Evolutionary conservation across 2,888 invertebrate genomes (phyloP), one percentile per base, ranked within the genome.

Genomic region (Hybos culiciformis): DNA sequence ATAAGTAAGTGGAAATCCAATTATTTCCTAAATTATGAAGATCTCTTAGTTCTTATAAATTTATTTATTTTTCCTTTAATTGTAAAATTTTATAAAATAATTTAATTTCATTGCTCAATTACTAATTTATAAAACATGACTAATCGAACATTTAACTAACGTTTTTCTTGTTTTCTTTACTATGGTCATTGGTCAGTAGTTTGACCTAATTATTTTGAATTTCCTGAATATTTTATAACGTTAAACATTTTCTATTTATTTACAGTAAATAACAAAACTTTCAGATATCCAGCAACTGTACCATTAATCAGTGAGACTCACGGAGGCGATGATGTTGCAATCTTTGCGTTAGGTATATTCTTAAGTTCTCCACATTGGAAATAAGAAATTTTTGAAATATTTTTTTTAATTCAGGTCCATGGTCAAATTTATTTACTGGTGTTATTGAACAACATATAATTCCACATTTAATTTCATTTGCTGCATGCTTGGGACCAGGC

Each of bases 271-370:
- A 54, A 65, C 33, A 59, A 59, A 21, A 53, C 66, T 11, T 67
- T 59, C 42, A 56, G 62, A 1, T 77, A 75, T 56, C 80, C 80
- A 4, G 72, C 77, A 23, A 62, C 75, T 1, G 74, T 75, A 1
- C 80, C 81, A 0, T 56, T 75, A 34, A 63, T 67, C 41, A 70
- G 72, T 1, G 83, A 83, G 54, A 82, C 82, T 0, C 83, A 83
- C 52, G 82, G 80, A 0, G 82, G 81, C 0, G 84, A 85, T 50
- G 86, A 86, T 58, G 85, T 87, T 0, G 77, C 77, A 0, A 75
- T 86, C 3, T 84, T 74, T 63, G 78, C 79, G 1, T 60, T 59
- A 38, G 80, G 72, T 57, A 47, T 18, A 29, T 12, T 11, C 3
- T 41, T 4, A 6, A 4, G 6, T 5, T 8, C n/a, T 17, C 12